Evolutionary conservation across 2,113 vertebrate genomes (phyloP), one percentile per base, ranked within the genome.

Genomic region (Ictalurus furcatus): DNA sequence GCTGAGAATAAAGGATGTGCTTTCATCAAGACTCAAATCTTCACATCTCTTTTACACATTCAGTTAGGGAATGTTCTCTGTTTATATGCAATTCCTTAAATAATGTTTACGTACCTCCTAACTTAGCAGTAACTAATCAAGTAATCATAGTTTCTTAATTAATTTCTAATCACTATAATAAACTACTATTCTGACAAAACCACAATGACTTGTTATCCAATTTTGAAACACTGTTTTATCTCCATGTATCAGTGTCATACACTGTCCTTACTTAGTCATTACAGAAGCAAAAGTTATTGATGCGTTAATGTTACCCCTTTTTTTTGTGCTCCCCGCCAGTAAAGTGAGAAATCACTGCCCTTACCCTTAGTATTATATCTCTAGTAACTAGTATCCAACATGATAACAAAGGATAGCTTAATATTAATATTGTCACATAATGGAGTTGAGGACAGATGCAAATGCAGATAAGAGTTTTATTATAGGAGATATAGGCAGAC

Each of bases 1-100:
- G 69, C 82, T 65, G 56, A 56, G 71, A 89, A 89, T 89, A 89
- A 89, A 89, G 56, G 13, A 44, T 79, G 58, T 40, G 2, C 6
- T 74, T 76, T 59, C 40, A 84, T 44, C 25, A 44, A 23, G 79
- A 84, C 52, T 83, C 52, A 30, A 58, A 58, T 58, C 28, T 34
- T 30, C n/a, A 81, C n/a, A 30, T 58, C 17, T 58, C 28, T 58
- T 81, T 56, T 56, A 58, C 30, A 54, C n/a, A 30, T 79, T n/a
- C 25, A 16, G 1, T 78, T 48, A 48, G 23, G 4, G 0, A 76
- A 25, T 12, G 73, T 76, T 44, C 19, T 19, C 6, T 23, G 19
- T 44, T 71, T 71, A 17, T 71, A 19, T 34, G 34, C 14, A 71
- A 14, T 71, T 71, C n/a, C n/a, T 71, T 30, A 34, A 34, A 34